Percentiles rank a stretch among this genome's conserved stretches.
Evolutionary conservation across 2,888 invertebrate genomes (phyloP).

Genomic region (Aphodius granarius): DNA sequence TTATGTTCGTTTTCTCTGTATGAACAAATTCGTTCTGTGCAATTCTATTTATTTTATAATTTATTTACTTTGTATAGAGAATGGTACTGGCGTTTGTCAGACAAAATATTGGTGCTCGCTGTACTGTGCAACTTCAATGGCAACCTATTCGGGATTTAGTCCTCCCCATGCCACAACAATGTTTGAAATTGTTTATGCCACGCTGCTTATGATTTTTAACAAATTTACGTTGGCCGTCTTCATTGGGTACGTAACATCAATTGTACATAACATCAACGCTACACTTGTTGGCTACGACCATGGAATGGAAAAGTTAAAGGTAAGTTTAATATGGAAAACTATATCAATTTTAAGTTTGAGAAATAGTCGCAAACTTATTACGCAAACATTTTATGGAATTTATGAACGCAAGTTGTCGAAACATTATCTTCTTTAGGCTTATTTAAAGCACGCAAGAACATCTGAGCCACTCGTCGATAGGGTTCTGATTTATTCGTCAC

Average conservation of each 20-base stretch:
- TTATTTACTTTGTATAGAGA: background rate
- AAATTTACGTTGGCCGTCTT: conserved; percentile 31
- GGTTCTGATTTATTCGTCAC: conserved; percentile 33
- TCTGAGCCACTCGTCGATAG: conserved; percentile 32
- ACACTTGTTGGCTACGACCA: conserved; percentile 33
- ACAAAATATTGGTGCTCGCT: conserved; percentile 29
- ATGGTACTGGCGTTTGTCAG: conserved; percentile 17
- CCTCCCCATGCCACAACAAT: conserved; percentile 28
- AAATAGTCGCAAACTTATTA: background rate
- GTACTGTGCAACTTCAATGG: conserved; percentile 29
- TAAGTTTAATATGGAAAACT: conserved; percentile 15
- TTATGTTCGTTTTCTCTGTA: no score
- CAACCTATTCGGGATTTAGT: conserved; percentile 32
- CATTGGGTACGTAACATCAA: conserved; percentile 34
- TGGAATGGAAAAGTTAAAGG: conserved; percentile 29
- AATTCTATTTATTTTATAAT: background rate
- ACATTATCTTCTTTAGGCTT: conserved; percentile 27
- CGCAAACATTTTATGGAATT: no score
- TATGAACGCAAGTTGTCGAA: background rate
- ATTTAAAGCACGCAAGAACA: conserved; percentile 32
- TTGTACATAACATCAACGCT: conserved; percentile 33
- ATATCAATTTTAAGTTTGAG: background rate
- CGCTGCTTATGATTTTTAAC: conserved; percentile 25
- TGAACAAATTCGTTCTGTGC: no score
- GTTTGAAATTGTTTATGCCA: conserved; percentile 29